Evolutionary conservation across 2,888 invertebrate species (phyloP).

Genomic region (Ornithoptera priamus): DNA sequence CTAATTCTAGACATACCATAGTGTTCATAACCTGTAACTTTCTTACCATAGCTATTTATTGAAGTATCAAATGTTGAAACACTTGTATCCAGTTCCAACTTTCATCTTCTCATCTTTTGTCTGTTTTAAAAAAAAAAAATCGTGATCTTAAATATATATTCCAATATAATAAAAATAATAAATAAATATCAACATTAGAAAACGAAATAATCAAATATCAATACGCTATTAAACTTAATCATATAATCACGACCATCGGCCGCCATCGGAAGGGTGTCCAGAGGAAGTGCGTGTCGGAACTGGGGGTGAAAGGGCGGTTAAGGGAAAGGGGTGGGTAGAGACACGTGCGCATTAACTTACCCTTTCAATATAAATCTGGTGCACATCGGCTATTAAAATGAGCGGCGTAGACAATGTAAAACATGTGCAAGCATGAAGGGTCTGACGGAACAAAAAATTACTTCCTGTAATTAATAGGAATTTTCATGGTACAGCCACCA

Average conservation of each 20-base stretch:
- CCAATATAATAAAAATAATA: not conserved
- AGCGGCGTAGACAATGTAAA: constrained; percentile 27
- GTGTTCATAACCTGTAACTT: not conserved
- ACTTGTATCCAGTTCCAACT: no score
- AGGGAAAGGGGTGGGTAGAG: constrained; percentile 30
- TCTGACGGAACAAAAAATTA: constrained; percentile 15
- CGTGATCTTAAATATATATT: no score
- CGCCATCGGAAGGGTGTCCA: constrained; percentile 17
- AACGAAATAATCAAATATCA: constrained; percentile 3
- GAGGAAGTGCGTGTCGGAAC: constrained; percentile 39
- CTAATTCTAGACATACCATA: not conserved
- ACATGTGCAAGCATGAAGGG: constrained; percentile 18
- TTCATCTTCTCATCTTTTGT: no score
- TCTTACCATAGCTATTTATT: no score
- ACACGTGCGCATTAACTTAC: constrained; percentile 41
- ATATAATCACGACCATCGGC: constrained; percentile 22
- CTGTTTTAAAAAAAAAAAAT: no score
- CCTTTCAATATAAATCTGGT: constrained; percentile 40
- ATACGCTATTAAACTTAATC: constrained; percentile 12
- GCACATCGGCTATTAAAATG: constrained; percentile 31
- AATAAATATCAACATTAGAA: not conserved
- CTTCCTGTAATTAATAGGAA: constrained; percentile 23
- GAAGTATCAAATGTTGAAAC: no score
- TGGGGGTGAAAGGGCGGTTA: constrained; percentile 31
- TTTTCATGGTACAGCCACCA: not conserved